Percentiles rank a stretch among this genome's conserved stretches.
Evolutionary conservation across 2,888 invertebrate genomes (phyloP).

Genomic region (Plusia festucae): DNA sequence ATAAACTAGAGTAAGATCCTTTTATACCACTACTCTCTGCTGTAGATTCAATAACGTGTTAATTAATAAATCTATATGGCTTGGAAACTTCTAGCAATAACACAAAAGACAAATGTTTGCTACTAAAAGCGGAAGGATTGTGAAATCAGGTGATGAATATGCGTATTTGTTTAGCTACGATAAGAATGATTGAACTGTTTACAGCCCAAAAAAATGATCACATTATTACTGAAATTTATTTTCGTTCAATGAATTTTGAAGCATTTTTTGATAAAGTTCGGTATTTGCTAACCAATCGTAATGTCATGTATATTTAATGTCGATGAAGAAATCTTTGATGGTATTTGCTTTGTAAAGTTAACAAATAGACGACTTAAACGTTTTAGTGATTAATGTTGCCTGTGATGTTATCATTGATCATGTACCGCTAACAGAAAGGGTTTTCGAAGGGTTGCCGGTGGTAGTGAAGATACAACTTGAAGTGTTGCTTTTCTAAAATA

Average conservation of each 20-base stretch:
- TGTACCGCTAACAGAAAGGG: neutral
- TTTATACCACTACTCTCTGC: slow-evolving; percentile 49
- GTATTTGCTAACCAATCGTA: slow-evolving; percentile 18
- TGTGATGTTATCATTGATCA: slow-evolving; percentile 18
- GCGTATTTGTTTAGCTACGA: slow-evolving; percentile 4
- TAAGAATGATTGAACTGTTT: neutral
- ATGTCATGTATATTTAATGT: slow-evolving; percentile 14
- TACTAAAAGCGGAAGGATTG: slow-evolving; percentile 19
- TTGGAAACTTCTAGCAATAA: slow-evolving; percentile 33
- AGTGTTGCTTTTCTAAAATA: neutral
- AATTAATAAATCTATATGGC: slow-evolving; percentile 32
- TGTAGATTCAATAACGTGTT: slow-evolving; percentile 40
- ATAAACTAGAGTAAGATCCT: slow-evolving; percentile 39
- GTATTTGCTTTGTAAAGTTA: slow-evolving; percentile 17
- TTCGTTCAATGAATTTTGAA: neutral
- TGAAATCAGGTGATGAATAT: slow-evolving; percentile 21
- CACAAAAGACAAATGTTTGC: slow-evolving; percentile 42
- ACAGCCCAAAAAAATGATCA: neutral
- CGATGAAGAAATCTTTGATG: slow-evolving; percentile 17
- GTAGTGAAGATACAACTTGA: neutral
- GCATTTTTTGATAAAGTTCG: slow-evolving; percentile 16
- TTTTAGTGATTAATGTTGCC: slow-evolving; percentile 25
- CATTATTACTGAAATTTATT: slow-evolving; percentile 6
- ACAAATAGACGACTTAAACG: slow-evolving; percentile 30
- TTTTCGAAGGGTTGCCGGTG: neutral